These are phyloP conservation scores for Nebria salina DNA, from an alignment of 2,888 invertebrate genomes.

Conservation along the genomic window DNA sequence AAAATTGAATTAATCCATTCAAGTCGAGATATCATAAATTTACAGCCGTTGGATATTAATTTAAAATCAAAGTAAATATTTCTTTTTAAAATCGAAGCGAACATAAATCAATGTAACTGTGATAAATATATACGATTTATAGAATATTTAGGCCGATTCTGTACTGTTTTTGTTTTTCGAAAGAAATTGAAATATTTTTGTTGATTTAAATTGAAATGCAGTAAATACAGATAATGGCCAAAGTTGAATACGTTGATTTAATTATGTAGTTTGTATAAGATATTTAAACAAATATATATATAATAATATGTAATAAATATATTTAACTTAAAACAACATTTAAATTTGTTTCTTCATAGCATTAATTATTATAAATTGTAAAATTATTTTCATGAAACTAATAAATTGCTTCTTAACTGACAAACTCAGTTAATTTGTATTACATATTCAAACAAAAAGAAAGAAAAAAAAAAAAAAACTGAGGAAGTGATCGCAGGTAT, in stretches of 20 bases:
- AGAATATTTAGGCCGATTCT: not conserved
- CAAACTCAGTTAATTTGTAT: no score
- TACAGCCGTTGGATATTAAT: not conserved
- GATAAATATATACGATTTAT: not conserved
- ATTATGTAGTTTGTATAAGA: not conserved
- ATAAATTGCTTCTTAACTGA: not conserved
- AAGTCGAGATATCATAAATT: not conserved
- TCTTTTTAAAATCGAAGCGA: not conserved
- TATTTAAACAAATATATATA: not conserved
- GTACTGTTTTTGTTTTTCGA: not conserved
- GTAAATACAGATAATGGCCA: not conserved
- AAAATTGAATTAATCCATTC: slow-evolving; percentile 1
- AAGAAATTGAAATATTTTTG: not conserved
- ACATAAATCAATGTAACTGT: not conserved
- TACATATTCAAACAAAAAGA: no score
- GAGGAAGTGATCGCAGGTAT: no score
- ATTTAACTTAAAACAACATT: not conserved
- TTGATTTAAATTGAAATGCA: not conserved
- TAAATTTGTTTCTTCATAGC: not conserved
- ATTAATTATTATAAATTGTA: not conserved
- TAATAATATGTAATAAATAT: not conserved
- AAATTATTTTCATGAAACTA: not conserved
- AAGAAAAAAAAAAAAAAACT: no score
- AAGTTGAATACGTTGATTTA: not conserved
- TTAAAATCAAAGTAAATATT: not conserved